A percentile compares a stretch with the other conserved stretches of the same genome.
Conservation (phyloP, 2,113 vertebrate species). For the Falco punctatus region DNA sequence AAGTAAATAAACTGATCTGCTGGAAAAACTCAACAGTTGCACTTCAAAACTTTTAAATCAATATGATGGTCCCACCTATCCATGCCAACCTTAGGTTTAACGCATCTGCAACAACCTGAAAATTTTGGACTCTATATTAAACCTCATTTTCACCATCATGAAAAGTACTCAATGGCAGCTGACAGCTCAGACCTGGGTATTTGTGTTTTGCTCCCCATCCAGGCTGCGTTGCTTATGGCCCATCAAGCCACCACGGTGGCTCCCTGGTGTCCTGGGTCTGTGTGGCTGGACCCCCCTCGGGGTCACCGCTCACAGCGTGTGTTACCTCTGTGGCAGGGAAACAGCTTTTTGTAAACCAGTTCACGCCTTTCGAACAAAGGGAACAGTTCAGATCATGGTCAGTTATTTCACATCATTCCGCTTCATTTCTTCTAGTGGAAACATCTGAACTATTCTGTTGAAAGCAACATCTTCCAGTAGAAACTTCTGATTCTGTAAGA, state of each 20-base stretch:
- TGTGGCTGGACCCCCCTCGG: background rate
- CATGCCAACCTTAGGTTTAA: background rate
- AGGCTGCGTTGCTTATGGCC: background rate
- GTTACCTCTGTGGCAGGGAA: accelerated
- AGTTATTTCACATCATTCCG: background rate
- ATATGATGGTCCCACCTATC: background rate
- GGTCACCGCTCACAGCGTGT: accelerated
- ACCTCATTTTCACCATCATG: accelerated
- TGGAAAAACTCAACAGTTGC: background rate
- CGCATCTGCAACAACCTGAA: background rate
- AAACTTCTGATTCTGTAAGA: slow-evolving; percentile 1
- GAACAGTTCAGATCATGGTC: background rate
- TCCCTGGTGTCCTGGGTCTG: background rate
- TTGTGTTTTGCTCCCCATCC: background rate
- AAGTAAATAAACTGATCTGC: background rate
- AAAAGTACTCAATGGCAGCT: background rate
- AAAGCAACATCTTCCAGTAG: background rate
- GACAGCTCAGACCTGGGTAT: too few relatives aligned
- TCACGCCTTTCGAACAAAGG: background rate
- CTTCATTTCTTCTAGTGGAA: background rate
- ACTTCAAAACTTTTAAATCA: background rate
- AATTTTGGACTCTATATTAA: background rate
- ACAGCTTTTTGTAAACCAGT: background rate
- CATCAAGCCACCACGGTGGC: background rate
- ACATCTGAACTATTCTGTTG: background rate